These are phyloP conservation scores for Indicator indicator DNA, from an alignment of 2,113 vertebrate genomes.

Conservation along the genomic window DNA sequence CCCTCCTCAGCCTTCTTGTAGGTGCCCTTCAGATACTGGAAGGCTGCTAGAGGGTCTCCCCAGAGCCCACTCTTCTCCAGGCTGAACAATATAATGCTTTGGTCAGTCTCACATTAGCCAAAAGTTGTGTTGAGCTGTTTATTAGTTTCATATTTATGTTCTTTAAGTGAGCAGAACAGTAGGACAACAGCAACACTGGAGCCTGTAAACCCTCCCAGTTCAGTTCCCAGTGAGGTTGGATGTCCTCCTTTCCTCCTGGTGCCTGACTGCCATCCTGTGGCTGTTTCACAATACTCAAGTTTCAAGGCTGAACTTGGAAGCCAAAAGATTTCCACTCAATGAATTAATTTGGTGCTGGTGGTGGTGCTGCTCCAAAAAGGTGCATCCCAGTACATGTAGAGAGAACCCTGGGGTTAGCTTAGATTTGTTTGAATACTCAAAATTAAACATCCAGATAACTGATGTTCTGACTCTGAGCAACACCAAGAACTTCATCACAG, in stretches of 20 bases:
- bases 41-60: no score
- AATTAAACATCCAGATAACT: not conserved
- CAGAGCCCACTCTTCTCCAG: no score
- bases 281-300: not conserved
- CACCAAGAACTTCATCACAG: not conserved
- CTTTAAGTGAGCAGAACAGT: not conserved
- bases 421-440: not conserved
- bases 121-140: not conserved
- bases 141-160: not conserved
- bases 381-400: not conserved
- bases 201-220: not conserved
- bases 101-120: not conserved
- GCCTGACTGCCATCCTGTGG: slow-evolving; percentile 17
- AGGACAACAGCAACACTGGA: not conserved
- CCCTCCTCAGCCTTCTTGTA: no score
- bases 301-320: not conserved
- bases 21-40: no score
- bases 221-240: rapidly evolving
- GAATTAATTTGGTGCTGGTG: rapidly evolving
- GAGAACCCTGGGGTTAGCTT: not conserved
- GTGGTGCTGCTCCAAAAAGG: not conserved
- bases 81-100: not conserved
- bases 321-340: not conserved
- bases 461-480: not conserved
- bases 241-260: not conserved